These are phyloP conservation scores for Cyclopterus lumpus DNA, from an alignment of 2,797 vertebrate genomes.

Conservation along the genomic window DNA sequence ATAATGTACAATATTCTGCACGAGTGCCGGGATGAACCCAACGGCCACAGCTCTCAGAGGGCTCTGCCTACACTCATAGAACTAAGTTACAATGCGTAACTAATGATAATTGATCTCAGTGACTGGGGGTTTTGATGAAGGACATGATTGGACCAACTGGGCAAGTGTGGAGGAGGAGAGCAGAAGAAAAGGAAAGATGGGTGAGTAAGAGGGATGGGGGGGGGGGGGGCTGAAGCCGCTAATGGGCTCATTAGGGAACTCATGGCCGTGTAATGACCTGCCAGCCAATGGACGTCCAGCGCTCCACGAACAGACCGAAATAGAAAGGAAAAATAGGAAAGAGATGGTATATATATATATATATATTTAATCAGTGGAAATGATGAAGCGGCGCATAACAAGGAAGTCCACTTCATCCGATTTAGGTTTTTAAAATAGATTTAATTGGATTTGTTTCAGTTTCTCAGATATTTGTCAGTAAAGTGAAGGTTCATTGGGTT, in stretches of 20 bases:
- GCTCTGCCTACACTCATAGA: not conserved
- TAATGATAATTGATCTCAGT: slow-evolving; percentile 28
- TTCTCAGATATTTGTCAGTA: no score
- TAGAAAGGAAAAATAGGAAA: slow-evolving; percentile 40
- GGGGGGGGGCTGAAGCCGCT: slow-evolving; percentile 42
- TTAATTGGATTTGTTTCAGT: slow-evolving; percentile 3
- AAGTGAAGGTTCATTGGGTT: no score
- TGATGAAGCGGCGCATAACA: not conserved
- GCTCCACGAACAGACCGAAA: slow-evolving; percentile 42
- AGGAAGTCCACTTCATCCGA: not conserved
- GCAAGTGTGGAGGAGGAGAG: slow-evolving; percentile 39
- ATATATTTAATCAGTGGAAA: slow-evolving; percentile 13
- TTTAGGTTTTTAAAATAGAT: not conserved
- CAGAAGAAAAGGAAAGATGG: slow-evolving; percentile 16
- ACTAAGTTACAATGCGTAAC: not conserved
- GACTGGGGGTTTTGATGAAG: slow-evolving; percentile 28
- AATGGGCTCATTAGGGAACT: slow-evolving; percentile 72
- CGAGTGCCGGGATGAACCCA: no score
- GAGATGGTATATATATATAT: not conserved
- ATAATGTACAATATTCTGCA: no score
- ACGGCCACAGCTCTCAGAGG: not conserved
- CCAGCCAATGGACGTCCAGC: slow-evolving; percentile 47
- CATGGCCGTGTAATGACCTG: slow-evolving; percentile 65
- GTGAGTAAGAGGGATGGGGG: slow-evolving; percentile 9
- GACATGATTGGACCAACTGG: slow-evolving; percentile 42